These are phyloP conservation scores for Tychaedon coryphoeus DNA, from an alignment of 2,113 vertebrate genomes.

Conservation along the genomic window DNA sequence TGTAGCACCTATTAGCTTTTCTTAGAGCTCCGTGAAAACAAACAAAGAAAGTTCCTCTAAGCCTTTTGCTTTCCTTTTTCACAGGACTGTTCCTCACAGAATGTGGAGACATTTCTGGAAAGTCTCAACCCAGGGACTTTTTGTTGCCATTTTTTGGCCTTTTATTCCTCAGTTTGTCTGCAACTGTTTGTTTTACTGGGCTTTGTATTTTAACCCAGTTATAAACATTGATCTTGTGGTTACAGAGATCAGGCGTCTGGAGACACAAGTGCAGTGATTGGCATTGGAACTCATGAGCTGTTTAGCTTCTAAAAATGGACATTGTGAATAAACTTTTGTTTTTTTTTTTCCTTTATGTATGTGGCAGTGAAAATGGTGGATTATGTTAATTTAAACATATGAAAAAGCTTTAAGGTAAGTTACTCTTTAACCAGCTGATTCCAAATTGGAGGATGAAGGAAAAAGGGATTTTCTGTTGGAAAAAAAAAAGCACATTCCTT, in stretches of 20 bases:
- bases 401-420: neutral
- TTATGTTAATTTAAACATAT: neutral
- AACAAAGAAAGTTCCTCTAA: neutral
- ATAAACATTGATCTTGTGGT: conserved; percentile 92
- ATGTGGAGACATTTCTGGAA: conserved; percentile 94
- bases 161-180: conserved; percentile 91
- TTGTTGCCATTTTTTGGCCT: conserved; percentile 89
- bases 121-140: conserved; percentile 84
- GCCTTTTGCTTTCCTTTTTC: conserved; percentile 8
- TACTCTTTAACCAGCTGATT: neutral
- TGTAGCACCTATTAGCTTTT: neutral
- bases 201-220: conserved; percentile 90
- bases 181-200: conserved; percentile 95
- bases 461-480: neutral
- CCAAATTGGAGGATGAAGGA: neutral
- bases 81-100: conserved; percentile 81
- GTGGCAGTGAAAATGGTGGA: neutral
- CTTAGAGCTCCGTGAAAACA: neutral
- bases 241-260: conserved; percentile 83
- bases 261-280: conserved; percentile 78
- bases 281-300: neutral
- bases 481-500: neutral
- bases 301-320: neutral
- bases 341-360: neutral
- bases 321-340: neutral